These are phyloP conservation scores for Thymelicus lineola DNA, from an alignment of 2,888 invertebrate species.

Conservation along the genomic window DNA sequence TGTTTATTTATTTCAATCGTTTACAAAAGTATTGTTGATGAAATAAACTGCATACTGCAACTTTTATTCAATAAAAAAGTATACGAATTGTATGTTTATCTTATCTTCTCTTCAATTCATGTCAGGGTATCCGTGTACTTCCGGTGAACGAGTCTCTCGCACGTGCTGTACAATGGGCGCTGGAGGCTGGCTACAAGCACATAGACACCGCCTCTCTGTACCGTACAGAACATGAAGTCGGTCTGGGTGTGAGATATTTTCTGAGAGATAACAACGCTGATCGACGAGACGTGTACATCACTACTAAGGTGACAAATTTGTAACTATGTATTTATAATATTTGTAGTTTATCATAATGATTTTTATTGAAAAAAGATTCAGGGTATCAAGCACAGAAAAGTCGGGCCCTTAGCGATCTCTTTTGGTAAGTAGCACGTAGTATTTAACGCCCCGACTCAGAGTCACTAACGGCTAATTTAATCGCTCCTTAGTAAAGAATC, in stretches of 20 bases:
- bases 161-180: conserved; percentile 88
- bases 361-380: too few relatives aligned
- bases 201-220: conserved; percentile 93
- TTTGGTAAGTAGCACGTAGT: too few relatives aligned
- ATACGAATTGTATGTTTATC: conserved; percentile 9
- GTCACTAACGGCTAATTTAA: too few relatives aligned
- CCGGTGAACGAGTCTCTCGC: conserved; percentile 82
- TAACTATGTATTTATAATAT: background rate
- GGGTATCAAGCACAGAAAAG: too few relatives aligned
- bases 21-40: too few relatives aligned
- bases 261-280: conserved; percentile 86
- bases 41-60: too few relatives aligned
- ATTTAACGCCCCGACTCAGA: too few relatives aligned
- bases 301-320: conserved; percentile 87
- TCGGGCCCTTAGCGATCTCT: too few relatives aligned
- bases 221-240: conserved; percentile 90
- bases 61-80: too few relatives aligned
- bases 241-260: conserved; percentile 89
- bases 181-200: conserved; percentile 92
- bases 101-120: conserved; percentile 12
- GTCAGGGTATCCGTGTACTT: conserved; percentile 70
- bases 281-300: conserved; percentile 91
- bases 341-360: too few relatives aligned
- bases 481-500: too few relatives aligned
- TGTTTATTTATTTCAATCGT: too few relatives aligned